Conservation (phyloP, 2,113 vertebrate genomes). For the Chlorodrepanis virens region DNA sequence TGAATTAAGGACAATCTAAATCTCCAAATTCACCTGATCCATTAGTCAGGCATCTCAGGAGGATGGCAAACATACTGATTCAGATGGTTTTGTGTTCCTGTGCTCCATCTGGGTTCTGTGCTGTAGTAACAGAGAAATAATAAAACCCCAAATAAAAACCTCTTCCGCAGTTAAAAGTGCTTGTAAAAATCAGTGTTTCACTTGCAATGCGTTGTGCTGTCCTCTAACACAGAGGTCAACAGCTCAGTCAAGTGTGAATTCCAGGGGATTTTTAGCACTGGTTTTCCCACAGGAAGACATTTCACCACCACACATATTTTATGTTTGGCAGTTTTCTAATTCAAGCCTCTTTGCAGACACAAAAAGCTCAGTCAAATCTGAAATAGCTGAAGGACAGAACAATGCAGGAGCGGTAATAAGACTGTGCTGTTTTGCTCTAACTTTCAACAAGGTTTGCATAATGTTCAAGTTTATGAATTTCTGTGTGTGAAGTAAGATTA, state of each 20-base stretch:
- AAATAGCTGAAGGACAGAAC: not conserved
- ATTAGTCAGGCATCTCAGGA: not conserved
- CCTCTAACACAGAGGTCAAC: not conserved
- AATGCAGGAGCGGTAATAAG: not conserved
- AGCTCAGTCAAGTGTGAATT: not conserved
- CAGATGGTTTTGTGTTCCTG: not conserved
- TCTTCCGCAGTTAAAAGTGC: accelerated
- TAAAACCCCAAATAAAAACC: not conserved
- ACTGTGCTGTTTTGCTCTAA: not conserved
- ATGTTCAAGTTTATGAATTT: constrained; percentile 1
- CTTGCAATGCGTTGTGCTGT: not conserved
- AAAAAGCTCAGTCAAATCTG: not conserved
- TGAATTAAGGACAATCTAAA: not conserved
- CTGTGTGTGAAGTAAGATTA: not conserved
- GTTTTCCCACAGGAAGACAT: not conserved
- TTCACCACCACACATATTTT: not conserved
- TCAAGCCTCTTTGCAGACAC: not conserved
- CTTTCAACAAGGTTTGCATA: not conserved
- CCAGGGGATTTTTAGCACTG: not conserved
- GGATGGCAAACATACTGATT: not conserved
- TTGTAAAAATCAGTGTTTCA: not conserved
- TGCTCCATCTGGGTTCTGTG: not conserved
- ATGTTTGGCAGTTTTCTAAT: not conserved
- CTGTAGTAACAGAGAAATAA: not conserved
- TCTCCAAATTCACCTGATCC: not conserved